Percentiles rank a stretch among this genome's conserved stretches.
These are phyloP conservation scores for Phocides pigmalion DNA, from an alignment of 1,140 invertebrate species.

Conservation along the genomic window DNA sequence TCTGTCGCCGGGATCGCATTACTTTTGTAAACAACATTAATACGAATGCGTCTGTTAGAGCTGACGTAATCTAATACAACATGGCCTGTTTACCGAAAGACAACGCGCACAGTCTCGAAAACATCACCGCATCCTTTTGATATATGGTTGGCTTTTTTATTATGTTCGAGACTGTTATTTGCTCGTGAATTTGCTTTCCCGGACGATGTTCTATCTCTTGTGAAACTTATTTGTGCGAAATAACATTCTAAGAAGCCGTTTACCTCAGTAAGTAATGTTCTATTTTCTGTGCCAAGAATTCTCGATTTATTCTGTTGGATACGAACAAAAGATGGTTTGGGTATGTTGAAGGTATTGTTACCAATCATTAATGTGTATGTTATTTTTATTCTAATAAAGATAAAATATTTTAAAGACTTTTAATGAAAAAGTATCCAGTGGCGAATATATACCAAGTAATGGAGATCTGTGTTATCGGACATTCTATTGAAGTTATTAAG, in stretches of 20 bases:
- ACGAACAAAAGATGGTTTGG: conserved; percentile 13
- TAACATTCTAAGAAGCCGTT: conserved; percentile 29
- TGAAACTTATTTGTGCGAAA: conserved; percentile 27
- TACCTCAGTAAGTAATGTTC: conserved; percentile 28
- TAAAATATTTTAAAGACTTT: no score
- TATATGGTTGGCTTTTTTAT: conserved; percentile 34
- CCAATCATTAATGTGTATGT: not conserved
- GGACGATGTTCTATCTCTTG: conserved; percentile 6
- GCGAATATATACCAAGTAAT: no score
- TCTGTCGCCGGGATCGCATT: conserved; percentile 49
- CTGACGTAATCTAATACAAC: conserved; percentile 44
- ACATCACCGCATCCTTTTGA: conserved; percentile 30
- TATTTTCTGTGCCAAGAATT: conserved; percentile 29
- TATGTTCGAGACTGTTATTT: conserved; percentile 37
- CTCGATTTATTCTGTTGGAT: conserved; percentile 22
- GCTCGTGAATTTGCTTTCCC: conserved; percentile 26
- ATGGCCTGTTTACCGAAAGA: conserved; percentile 41
- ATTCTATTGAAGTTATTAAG: no score
- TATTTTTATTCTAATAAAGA: not conserved
- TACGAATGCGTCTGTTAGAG: conserved; percentile 38
- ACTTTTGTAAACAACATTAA: conserved; percentile 66
- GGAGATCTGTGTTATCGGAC: no score
- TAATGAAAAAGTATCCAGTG: no score
- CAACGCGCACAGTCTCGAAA: conserved; percentile 24
- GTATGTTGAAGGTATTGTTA: conserved; percentile 13